phyloP scores from a whole-genome alignment of 2,888 invertebrate genomes.

The Cephus pygmeus region DNA sequence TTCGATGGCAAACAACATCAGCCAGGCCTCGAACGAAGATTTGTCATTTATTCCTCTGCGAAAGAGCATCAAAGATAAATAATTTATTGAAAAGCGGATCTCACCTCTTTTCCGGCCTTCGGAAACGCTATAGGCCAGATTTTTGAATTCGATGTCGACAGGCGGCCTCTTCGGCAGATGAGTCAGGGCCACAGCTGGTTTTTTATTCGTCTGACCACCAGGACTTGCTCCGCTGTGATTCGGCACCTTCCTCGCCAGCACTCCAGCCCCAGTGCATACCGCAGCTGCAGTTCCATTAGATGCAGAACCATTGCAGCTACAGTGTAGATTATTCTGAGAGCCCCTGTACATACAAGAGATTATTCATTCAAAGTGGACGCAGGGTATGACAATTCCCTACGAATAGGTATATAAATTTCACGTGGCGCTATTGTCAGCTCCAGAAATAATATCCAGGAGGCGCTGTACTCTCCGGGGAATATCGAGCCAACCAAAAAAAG shows the following conservation, averaged over 20 bases:
- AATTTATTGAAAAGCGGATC: background rate
- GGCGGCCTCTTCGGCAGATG: conserved; percentile 88
- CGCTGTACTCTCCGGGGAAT: background rate
- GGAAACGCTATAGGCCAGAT: conserved; percentile 89
- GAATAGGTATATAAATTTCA: background rate
- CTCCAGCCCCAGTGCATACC: conserved; percentile 64
- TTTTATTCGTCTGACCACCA: conserved; percentile 71
- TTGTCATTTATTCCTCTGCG: background rate
- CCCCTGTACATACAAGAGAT: conserved; percentile 71
- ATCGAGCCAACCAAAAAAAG: background rate
- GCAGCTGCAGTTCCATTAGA: conserved; percentile 59
- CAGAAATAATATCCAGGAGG: background rate
- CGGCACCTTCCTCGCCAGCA: conserved; percentile 77
- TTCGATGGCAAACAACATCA: background rate
- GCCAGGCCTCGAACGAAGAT: background rate
- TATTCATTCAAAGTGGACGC: background rate
- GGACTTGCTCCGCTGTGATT: conserved; percentile 74
- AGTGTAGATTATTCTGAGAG: conserved; percentile 75
- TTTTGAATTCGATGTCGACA: conserved; percentile 89
- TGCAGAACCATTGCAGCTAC: conserved; percentile 74
- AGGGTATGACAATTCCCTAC: background rate
- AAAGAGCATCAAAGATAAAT: background rate
- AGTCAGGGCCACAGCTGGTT: conserved; percentile 80
- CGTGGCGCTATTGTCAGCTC: background rate
- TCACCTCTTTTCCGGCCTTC: conserved; percentile 79